phyloP scores from a whole-genome alignment of 2,888 invertebrate species.

The Agonum fuliginosum region DNA sequence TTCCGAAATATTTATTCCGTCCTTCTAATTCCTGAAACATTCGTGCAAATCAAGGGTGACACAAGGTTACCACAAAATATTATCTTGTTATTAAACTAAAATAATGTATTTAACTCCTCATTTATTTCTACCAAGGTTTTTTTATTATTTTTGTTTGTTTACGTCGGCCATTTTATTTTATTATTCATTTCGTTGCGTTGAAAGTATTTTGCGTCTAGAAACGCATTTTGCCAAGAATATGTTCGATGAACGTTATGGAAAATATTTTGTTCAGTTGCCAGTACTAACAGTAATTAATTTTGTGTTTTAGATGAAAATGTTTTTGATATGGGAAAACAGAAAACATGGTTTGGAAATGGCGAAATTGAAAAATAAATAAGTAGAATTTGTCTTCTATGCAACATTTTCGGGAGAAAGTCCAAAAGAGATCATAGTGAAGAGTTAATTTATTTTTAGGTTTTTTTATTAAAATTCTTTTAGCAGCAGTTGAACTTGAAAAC shows the following conservation, averaged over 20 bases:
- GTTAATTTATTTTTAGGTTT: constrained; percentile 8
- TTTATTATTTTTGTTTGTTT: constrained; percentile 5
- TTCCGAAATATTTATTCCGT: constrained; percentile 46
- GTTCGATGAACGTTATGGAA: constrained; percentile 50
- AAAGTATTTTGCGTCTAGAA: constrained; percentile 37
- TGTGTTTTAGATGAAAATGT: constrained; percentile 46
- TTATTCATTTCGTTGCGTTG: constrained; percentile 23
- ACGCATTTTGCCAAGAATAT: constrained; percentile 57
- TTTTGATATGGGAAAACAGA: constrained; percentile 3
- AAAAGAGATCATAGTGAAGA: background rate
- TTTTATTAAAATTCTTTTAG: constrained; percentile 15
- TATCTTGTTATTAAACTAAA: constrained; percentile 36
- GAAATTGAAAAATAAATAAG: background rate
- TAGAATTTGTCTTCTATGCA: background rate
- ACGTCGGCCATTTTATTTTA: constrained; percentile 6
- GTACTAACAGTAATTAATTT: constrained; percentile 57
- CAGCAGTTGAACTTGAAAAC: background rate
- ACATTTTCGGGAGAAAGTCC: background rate
- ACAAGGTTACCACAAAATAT: constrained; percentile 47
- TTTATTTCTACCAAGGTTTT: constrained; percentile 32
- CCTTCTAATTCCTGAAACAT: constrained; percentile 49
- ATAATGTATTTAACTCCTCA: constrained; percentile 22
- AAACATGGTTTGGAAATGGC: background rate
- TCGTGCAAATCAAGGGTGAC: constrained; percentile 46
- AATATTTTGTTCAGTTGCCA: constrained; percentile 55